Conservation (phyloP, 1,140 invertebrate species). For the Anastrepha obliqua region DNA sequence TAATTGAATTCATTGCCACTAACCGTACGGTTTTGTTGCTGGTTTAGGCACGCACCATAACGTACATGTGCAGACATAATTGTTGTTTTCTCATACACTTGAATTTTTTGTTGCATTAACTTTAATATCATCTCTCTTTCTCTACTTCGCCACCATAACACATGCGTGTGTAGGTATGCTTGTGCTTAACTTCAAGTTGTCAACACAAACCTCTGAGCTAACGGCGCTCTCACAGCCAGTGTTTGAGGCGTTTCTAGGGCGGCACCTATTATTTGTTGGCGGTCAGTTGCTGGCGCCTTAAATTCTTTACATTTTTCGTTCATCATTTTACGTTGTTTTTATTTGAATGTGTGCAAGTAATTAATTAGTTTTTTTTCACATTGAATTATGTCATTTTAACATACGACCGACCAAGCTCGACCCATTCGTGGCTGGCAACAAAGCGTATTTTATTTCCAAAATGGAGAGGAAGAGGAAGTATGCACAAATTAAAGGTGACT, state of each 20-base stretch:
- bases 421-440: neutral
- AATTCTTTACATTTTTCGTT: neutral
- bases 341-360: neutral
- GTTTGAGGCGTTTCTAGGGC: constrained; percentile 23
- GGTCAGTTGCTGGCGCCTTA: constrained; percentile 29
- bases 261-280: constrained; percentile 5
- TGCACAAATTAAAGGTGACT: neutral
- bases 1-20: constrained; percentile 24
- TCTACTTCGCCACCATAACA: neutral
- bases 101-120: neutral
- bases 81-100: neutral
- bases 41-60: neutral
- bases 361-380: neutral
- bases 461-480: neutral
- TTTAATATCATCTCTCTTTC: neutral
- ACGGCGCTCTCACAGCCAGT: no score
- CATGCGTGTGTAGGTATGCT: neutral
- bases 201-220: neutral
- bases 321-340: neutral
- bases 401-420: neutral
- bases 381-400: constrained; percentile 33
- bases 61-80: neutral
- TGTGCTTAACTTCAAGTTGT: neutral
- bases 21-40: neutral
- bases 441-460: neutral